A percentile compares a stretch with the other conserved stretches of the same genome.
These are phyloP conservation scores for Craterocephalus amniculus DNA, from an alignment of 2,797 vertebrate species.

Conservation along the genomic window DNA sequence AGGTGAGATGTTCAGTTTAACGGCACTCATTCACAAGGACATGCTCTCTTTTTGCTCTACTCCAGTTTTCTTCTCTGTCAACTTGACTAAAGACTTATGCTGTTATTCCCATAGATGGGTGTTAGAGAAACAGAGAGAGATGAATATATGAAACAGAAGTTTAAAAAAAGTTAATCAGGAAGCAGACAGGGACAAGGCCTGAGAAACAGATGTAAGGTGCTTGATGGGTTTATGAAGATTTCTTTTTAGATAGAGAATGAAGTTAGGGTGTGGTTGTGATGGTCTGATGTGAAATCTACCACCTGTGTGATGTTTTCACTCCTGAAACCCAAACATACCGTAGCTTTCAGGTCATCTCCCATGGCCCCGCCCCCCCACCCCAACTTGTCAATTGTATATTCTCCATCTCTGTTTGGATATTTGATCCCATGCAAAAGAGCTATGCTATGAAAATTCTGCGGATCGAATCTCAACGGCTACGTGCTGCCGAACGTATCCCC, in stretches of 20 bases:
- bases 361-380: too few relatives aligned
- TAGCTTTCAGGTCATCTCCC: slow-evolving; percentile 47
- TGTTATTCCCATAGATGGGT: slow-evolving; percentile 15
- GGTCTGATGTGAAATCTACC: slow-evolving; percentile 19
- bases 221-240: neutral
- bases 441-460: slow-evolving; percentile 24
- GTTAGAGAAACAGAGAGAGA: neutral
- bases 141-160: slow-evolving; percentile 15
- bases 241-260: neutral
- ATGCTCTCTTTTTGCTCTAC: neutral
- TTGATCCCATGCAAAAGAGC: slow-evolving; percentile 47
- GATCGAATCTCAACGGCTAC: slow-evolving; percentile 6
- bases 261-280: slow-evolving; percentile 30
- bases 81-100: neutral
- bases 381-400: slow-evolving; percentile 52
- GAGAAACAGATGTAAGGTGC: slow-evolving; percentile 14
- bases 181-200: slow-evolving; percentile 1
- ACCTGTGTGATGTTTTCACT: slow-evolving; percentile 21
- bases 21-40: slow-evolving; percentile 48
- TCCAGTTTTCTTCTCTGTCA: slow-evolving; percentile 1
- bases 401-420: slow-evolving; percentile 55
- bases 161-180: slow-evolving; percentile 20
- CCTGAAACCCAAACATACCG: slow-evolving; percentile 42
- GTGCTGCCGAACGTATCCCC: neutral
- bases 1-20: slow-evolving; percentile 57